Evolutionary conservation across 2,113 vertebrate genomes (phyloP).

Genomic region (Zosterops lateralis): DNA sequence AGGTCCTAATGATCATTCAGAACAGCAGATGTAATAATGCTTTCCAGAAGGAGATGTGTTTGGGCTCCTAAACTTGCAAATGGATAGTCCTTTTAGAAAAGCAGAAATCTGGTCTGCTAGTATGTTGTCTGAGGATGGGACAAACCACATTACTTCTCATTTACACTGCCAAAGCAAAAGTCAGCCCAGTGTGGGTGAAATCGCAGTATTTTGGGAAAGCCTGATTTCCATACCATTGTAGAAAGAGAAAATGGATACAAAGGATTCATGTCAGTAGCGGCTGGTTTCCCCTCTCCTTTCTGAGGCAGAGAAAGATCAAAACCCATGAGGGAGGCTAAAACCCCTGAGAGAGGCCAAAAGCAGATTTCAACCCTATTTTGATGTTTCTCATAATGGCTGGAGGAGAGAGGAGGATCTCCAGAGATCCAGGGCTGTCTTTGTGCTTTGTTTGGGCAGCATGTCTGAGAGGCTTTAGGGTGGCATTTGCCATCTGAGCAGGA

Average conservation of each 20-base stretch:
- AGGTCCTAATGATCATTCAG: not conserved
- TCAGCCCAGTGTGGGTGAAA: not conserved
- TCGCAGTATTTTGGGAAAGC: not conserved
- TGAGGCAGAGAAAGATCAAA: not conserved
- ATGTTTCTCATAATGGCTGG: not conserved
- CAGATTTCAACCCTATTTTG: not conserved
- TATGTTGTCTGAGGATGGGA: not conserved
- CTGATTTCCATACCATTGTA: not conserved
- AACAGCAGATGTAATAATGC: not conserved
- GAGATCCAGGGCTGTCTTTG: not conserved
- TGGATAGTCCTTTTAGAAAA: not conserved
- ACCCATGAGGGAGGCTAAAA: not conserved
- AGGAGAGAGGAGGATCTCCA: not conserved
- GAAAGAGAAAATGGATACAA: not conserved
- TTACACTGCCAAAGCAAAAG: not conserved
- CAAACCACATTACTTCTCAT: not conserved
- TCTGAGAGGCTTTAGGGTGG: not conserved
- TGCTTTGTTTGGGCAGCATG: accelerated
- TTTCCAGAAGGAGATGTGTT: not conserved
- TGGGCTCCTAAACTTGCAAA: not conserved
- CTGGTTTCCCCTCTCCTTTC: not conserved
- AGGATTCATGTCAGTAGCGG: not conserved
- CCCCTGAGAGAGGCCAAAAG: not conserved
- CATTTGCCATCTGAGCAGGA: accelerated
- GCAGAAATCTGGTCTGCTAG: not conserved